These are phyloP conservation scores for Brenthis ino DNA, from an alignment of 2,888 invertebrate species.

Conservation along the genomic window DNA sequence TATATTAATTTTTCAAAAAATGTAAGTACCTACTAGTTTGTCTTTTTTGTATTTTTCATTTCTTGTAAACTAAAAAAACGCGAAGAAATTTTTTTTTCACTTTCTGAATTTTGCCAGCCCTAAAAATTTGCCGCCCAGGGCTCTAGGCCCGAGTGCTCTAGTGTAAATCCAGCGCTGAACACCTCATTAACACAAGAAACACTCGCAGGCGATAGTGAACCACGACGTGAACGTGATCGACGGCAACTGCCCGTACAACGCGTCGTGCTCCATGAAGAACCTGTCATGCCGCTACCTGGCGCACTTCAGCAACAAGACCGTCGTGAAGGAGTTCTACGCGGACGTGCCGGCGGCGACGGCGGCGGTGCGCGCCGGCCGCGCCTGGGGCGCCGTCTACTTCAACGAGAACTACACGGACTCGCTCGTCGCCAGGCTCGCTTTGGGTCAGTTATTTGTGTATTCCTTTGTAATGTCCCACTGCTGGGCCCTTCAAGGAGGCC, in stretches of 20 bases:
- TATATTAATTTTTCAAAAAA: too few relatives aligned
- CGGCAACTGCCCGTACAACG: conserved; percentile 79
- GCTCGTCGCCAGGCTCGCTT: conserved; percentile 89
- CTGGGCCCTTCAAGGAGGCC: too few relatives aligned
- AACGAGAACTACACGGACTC: conserved; percentile 95
- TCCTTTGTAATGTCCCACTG: too few relatives aligned
- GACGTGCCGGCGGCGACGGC: conserved; percentile 85
- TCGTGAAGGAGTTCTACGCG: conserved; percentile 85
- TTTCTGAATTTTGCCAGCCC: too few relatives aligned
- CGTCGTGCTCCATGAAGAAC: conserved; percentile 86
- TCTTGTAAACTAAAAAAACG: too few relatives aligned
- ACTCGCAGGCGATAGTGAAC: conserved; percentile 72
- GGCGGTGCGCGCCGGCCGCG: conserved; percentile 89
- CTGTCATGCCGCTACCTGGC: conserved; percentile 91
- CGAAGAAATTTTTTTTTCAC: too few relatives aligned
- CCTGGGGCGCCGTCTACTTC: conserved; percentile 95
- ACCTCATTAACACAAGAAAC: too few relatives aligned
- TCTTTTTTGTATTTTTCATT: too few relatives aligned
- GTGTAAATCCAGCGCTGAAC: too few relatives aligned
- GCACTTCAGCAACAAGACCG: conserved; percentile 87
- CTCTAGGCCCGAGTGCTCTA: too few relatives aligned
- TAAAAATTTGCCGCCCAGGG: too few relatives aligned
- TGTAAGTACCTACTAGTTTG: too few relatives aligned
- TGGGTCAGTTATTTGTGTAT: conserved; percentile 70
- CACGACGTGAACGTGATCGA: conserved; percentile 67